Evolutionary conservation across 1,140 invertebrate genomes (phyloP).

Genomic region (Laupala kohalensis): DNA sequence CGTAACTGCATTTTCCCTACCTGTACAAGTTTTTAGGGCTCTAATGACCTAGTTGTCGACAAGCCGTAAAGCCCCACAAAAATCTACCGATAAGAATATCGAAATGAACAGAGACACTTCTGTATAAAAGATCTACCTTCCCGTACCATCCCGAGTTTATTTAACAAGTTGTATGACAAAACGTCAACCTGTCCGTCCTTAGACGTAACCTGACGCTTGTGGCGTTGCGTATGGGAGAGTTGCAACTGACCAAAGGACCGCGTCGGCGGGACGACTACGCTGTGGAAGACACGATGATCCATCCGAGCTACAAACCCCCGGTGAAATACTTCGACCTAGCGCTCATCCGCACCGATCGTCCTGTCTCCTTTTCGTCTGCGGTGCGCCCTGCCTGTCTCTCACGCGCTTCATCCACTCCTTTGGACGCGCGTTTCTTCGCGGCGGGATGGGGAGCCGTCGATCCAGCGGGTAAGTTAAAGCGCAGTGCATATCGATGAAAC

Average conservation of each 20-base stretch:
- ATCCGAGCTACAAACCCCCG: background rate
- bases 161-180: too few relatives aligned
- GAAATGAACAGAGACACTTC: too few relatives aligned
- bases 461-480: background rate
- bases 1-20: too few relatives aligned
- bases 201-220: background rate
- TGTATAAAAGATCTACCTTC: too few relatives aligned
- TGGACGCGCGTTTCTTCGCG: background rate
- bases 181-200: too few relatives aligned
- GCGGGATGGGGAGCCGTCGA: background rate
- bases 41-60: too few relatives aligned
- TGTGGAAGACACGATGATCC: background rate
- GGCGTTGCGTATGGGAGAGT: background rate
- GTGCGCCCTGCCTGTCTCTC: background rate
- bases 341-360: background rate
- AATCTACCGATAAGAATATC: too few relatives aligned
- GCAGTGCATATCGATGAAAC: too few relatives aligned
- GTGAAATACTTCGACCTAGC: background rate
- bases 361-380: background rate
- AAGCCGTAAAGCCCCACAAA: too few relatives aligned
- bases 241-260: background rate
- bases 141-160: too few relatives aligned
- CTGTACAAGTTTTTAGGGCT: too few relatives aligned
- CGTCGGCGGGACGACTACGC: background rate
- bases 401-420: background rate